Conservation (phyloP, 2,888 invertebrate species). For the Stenodema calcarata region DNA sequence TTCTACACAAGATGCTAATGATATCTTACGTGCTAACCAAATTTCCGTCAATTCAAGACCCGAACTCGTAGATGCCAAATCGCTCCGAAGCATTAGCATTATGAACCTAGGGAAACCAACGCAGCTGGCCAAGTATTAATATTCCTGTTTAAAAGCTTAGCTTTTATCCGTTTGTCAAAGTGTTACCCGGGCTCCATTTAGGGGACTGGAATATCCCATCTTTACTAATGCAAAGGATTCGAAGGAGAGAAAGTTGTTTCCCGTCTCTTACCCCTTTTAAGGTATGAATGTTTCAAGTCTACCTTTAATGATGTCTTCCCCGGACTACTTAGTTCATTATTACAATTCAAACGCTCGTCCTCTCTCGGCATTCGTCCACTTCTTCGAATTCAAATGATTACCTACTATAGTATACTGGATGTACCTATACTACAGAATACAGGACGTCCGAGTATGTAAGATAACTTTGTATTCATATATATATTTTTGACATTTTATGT, state of each 20-base stretch:
- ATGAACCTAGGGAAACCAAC: not conserved
- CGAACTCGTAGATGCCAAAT: not conserved
- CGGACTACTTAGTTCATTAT: not conserved
- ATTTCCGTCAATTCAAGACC: too few species aligned
- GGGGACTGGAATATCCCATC: not conserved
- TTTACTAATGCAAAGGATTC: not conserved
- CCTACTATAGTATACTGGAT: too few species aligned
- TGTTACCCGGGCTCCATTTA: not conserved
- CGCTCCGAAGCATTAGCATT: not conserved
- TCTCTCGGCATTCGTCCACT: not conserved
- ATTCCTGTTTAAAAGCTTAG: not conserved
- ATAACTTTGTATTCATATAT: too few species aligned
- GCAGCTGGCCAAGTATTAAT: not conserved
- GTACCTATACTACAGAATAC: too few species aligned
- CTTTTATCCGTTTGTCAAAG: conserved; percentile 2
- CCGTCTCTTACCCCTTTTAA: not conserved
- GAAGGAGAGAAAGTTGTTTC: not conserved
- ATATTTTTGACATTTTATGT: too few species aligned
- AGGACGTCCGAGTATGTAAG: too few species aligned
- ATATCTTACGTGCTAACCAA: too few species aligned
- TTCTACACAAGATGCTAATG: too few species aligned
- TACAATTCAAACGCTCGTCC: not conserved
- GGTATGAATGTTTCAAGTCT: conserved; percentile 1
- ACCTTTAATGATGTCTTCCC: not conserved
- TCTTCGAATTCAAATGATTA: too few species aligned